Conservation (phyloP, 2,113 vertebrate species). For the Malaclemys terrapin region DNA sequence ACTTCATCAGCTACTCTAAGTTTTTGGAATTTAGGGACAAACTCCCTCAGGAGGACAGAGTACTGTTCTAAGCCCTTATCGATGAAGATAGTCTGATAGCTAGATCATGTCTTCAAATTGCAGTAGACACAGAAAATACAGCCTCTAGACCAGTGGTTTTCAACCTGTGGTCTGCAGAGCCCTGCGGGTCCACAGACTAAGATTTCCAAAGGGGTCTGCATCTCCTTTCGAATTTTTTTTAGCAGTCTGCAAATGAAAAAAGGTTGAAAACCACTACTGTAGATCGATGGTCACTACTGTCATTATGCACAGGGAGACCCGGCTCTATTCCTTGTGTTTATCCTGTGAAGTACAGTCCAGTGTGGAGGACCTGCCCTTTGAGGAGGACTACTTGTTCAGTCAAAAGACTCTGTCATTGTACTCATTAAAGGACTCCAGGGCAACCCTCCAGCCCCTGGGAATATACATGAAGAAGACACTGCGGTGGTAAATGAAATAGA, state of each 20-base stretch:
- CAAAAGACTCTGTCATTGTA: neutral
- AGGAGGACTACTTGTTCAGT: neutral
- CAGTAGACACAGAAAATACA: too few relatives aligned
- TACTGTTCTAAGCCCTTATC: neutral
- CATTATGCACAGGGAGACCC: neutral
- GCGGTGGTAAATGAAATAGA: neutral
- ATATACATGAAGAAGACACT: neutral
- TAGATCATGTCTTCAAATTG: neutral
- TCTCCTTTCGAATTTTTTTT: too few relatives aligned
- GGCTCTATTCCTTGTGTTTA: neutral
- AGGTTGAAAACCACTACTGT: too few relatives aligned
- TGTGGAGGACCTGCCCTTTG: neutral
- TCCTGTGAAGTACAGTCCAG: neutral
- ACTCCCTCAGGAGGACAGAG: neutral
- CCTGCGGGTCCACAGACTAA: too few relatives aligned
- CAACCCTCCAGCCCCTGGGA: too few relatives aligned
- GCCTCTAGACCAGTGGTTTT: too few relatives aligned
- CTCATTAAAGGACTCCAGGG: too few relatives aligned
- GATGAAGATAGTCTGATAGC: neutral
- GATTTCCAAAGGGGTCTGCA: too few relatives aligned
- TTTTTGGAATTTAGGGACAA: neutral
- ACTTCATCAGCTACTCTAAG: neutral
- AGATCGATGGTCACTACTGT: neutral
- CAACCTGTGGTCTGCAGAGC: too few relatives aligned
- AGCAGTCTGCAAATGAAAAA: too few relatives aligned